These are phyloP conservation scores for Enteromius radiatus DNA, from an alignment of 2,797 vertebrate genomes.

Conservation along the genomic window DNA sequence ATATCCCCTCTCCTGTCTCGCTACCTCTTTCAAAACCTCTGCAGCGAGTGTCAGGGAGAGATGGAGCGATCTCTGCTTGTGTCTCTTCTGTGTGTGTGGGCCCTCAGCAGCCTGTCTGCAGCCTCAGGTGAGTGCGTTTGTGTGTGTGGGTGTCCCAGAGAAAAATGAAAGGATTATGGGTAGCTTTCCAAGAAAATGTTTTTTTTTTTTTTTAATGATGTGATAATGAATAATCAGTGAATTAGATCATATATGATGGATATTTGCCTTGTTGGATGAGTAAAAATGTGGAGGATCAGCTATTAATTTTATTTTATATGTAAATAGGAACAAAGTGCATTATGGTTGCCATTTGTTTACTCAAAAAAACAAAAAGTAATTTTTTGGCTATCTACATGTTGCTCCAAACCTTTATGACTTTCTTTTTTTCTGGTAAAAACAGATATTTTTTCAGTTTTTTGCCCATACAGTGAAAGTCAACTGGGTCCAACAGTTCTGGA, in stretches of 20 bases:
- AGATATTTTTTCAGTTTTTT: neutral
- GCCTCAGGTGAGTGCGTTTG: constrained; percentile 50
- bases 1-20: constrained; percentile 49
- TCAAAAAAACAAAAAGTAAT: neutral
- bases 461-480: neutral
- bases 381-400: neutral
- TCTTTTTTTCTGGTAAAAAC: neutral
- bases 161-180: neutral
- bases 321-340: neutral
- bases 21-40: constrained; percentile 70
- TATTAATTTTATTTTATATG: neutral
- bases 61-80: constrained; percentile 75
- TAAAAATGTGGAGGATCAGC: neutral
- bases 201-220: neutral
- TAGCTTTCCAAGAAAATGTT: neutral
- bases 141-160: constrained; percentile 1
- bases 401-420: neutral
- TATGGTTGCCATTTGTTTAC: neutral
- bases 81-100: constrained; percentile 76
- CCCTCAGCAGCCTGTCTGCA: constrained; percentile 65
- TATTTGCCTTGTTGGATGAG: neutral
- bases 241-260: neutral
- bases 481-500: neutral
- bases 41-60: constrained; percentile 64
- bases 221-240: neutral